Conservation (phyloP, 2,888 invertebrate species). For the Trypoxylon attenuatum region DNA sequence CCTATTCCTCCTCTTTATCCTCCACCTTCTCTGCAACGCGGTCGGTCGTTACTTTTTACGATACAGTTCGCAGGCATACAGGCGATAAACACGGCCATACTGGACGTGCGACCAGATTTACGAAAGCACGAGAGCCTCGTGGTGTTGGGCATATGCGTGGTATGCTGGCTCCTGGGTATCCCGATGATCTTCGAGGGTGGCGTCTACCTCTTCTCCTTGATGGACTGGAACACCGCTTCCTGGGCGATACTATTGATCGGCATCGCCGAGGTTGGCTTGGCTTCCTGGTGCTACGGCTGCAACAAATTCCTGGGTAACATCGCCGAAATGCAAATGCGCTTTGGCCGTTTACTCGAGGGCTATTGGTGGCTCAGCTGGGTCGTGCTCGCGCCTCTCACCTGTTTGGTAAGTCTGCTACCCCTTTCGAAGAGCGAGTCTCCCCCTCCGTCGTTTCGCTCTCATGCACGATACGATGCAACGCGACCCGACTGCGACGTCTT, state of each 20-base stretch:
- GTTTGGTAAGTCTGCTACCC: conserved; percentile 79
- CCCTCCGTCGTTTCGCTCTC: too few relatives aligned
- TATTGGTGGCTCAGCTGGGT: conserved; percentile 87
- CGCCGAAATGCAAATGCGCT: conserved; percentile 80
- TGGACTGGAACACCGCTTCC: conserved; percentile 87
- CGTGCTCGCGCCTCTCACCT: conserved; percentile 81
- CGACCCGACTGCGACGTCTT: too few relatives aligned
- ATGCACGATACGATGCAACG: too few relatives aligned
- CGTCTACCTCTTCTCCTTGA: conserved; percentile 82
- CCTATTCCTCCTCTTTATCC: too few relatives aligned
- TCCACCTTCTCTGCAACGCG: too few relatives aligned
- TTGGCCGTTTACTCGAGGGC: conserved; percentile 77
- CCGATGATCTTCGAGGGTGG: conserved; percentile 87
- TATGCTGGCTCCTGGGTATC: conserved; percentile 82
- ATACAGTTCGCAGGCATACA: conserved; percentile 82
- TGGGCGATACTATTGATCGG: conserved; percentile 86
- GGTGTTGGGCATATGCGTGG: conserved; percentile 80
- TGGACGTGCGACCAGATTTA: conserved; percentile 80
- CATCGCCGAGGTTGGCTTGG: conserved; percentile 80
- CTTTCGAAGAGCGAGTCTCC: conserved; percentile 6
- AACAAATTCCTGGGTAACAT: conserved; percentile 78
- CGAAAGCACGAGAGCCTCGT: conserved; percentile 79
- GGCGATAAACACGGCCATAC: conserved; percentile 81
- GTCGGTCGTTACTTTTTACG: conserved; percentile 50
- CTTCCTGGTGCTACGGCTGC: conserved; percentile 84